Conservation (phyloP, 1,140 invertebrate species). For the Listronotus bonariensis region DNA sequence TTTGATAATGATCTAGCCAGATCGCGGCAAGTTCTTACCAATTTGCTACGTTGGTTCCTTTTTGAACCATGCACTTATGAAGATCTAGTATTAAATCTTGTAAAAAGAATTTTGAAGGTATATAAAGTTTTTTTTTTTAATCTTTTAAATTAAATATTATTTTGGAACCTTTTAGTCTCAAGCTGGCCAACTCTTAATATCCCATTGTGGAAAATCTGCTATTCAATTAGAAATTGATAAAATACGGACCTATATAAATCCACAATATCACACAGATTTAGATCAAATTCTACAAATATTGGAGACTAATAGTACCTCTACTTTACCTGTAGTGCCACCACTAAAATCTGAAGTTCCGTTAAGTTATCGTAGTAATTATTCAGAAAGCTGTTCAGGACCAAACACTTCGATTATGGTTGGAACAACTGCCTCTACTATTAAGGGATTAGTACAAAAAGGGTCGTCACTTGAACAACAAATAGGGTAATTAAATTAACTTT, state of each 20-base stretch:
- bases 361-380: conserved; percentile 44
- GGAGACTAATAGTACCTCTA: conserved; percentile 9
- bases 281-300: conserved; percentile 32
- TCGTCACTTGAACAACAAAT: conserved; percentile 38
- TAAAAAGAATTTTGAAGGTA: conserved; percentile 46
- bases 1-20: conserved; percentile 51
- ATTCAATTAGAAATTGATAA: conserved; percentile 43
- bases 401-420: conserved; percentile 19
- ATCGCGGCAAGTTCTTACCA: conserved; percentile 49
- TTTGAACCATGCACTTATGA: conserved; percentile 46
- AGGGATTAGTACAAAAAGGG: conserved; percentile 42
- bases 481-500: conserved; percentile 23
- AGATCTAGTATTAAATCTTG: conserved; percentile 45
- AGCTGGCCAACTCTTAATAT: conserved; percentile 42
- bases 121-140: conserved; percentile 16
- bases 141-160: conserved; percentile 6
- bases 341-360: conserved; percentile 46
- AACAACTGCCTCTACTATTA: conserved; percentile 48
- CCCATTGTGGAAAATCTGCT: conserved; percentile 41
- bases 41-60: conserved; percentile 52
- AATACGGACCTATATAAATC: conserved; percentile 42
- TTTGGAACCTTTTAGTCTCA: conserved; percentile 39
- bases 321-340: conserved; percentile 38
- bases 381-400: conserved; percentile 3
- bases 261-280: conserved; percentile 33